Base-by-base conservation (phyloP, 2,113 vertebrate genomes). In the Strigops habroptila region DNA sequence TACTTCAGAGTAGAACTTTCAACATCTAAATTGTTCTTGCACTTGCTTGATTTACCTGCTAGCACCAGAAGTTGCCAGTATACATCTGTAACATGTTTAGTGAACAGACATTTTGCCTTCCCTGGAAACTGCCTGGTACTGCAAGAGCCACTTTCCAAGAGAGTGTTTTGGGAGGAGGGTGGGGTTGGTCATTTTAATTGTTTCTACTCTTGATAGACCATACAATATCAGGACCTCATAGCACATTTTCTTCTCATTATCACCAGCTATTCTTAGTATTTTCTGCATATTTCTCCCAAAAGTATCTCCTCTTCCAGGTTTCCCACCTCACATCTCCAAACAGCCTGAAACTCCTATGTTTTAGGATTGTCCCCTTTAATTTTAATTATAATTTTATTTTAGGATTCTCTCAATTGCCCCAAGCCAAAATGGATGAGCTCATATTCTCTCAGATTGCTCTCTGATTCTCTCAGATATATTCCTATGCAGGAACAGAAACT, bases 171-270 rank as follows among this genome's bases (percentile, higher is more conserved):
- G 55, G 75, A 28, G 9, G 27, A 51, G 11, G 6, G 10, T 17
- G 18, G 3, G 18, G 25, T 67, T 10, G 49, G 7, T 74, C 18
- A 67, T 63, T 77, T 59, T 52, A 84, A 21, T 35, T 74, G 30
- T n/a, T 86, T 52, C n/a, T 24, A 14, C 57, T 86, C 46, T 17
- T 62, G 21, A 57, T 33, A 10, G 24, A 28, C 31, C 10, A 24
- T n/a, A 23, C 17, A 25, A 25, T 14, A 65, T 13, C 28, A 57
- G 28, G 57, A 78, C 30, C 46, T 71, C 7, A 10, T 24, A 81
- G 21, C 7, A 46, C 0, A 0, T 33, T 57, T 75, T 5, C 19
- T 46, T 80, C 46, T 77, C 28, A 18, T 31, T 63, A 37, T 41
- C 57, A 44, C 35, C 21, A 18, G 13, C 18, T 46, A 28, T 17